Conservation (phyloP, 2,888 invertebrate species). For the Chymomyza caudatula region DNA sequence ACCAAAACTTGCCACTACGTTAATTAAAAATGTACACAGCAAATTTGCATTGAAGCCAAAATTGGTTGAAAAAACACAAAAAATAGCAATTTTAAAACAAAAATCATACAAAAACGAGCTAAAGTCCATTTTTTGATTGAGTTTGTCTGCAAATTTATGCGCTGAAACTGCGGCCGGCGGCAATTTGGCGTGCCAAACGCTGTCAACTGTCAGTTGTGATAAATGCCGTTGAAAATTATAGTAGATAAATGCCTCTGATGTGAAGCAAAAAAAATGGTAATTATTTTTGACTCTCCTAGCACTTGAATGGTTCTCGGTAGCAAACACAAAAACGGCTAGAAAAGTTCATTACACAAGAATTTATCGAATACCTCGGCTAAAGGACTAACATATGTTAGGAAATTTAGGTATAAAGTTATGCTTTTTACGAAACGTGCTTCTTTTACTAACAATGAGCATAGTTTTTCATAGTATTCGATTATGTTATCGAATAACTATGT, state of each 20-base stretch:
- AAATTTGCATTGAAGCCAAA: constrained; percentile 68
- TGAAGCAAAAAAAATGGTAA: constrained; percentile 13
- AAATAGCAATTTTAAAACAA: not conserved
- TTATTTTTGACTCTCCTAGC: constrained; percentile 6
- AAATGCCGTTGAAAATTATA: constrained; percentile 43
- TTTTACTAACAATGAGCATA: too few relatives aligned
- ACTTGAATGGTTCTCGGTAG: not conserved
- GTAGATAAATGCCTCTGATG: constrained; percentile 46
- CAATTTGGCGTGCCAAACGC: constrained; percentile 52
- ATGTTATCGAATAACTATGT: too few relatives aligned
- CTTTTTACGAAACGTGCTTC: not conserved
- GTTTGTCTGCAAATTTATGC: constrained; percentile 55
- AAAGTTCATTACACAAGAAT: not conserved
- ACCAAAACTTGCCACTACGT: constrained; percentile 39
- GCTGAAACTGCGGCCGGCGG: constrained; percentile 33
- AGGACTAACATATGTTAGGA: too few relatives aligned
- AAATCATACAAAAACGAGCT: not conserved
- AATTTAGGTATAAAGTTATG: too few relatives aligned
- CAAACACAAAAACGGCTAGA: not conserved
- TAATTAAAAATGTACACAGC: constrained; percentile 62
- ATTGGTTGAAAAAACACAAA: constrained; percentile 47
- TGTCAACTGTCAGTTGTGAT: constrained; percentile 59
- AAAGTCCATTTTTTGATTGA: constrained; percentile 34
- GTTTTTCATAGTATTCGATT: too few relatives aligned
- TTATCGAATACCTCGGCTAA: not conserved